Evolutionary conservation across 2,113 vertebrate genomes (phyloP).

Genomic region (Puma concolor): DNA sequence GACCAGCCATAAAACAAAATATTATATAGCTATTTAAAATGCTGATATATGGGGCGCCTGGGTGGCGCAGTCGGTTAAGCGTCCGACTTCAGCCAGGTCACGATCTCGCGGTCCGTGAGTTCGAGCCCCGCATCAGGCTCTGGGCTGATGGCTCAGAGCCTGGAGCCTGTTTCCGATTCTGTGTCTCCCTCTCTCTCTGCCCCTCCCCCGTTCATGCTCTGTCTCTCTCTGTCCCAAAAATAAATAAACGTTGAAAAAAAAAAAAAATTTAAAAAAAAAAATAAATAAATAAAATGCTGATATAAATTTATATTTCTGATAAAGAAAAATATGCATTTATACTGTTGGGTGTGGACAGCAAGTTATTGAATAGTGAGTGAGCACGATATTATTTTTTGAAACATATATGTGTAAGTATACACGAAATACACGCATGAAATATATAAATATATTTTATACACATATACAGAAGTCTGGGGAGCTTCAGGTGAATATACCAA

Average conservation of each 20-base stretch:
- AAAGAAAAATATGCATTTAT: neutral
- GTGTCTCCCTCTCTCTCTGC: too few species aligned
- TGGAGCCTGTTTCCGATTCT: too few species aligned
- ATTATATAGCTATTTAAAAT: neutral
- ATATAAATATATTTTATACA: neutral
- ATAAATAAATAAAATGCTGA: conserved; percentile 14
- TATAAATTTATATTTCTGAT: neutral
- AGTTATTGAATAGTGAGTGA: neutral
- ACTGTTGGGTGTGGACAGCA: neutral
- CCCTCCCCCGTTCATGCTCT: too few species aligned
- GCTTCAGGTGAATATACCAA: neutral
- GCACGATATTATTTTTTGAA: neutral
- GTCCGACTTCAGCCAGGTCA: too few species aligned
- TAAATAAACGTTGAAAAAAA: too few species aligned
- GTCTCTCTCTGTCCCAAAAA: too few species aligned
- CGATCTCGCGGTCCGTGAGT: too few species aligned
- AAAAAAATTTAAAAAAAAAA: too few species aligned
- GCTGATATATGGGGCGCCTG: too few species aligned
- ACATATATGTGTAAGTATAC: neutral
- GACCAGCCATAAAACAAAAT: neutral
- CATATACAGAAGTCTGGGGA: neutral
- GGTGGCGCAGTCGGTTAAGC: too few species aligned
- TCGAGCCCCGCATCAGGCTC: too few species aligned
- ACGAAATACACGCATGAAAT: conserved; percentile 26
- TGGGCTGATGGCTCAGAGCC: too few species aligned